These are phyloP conservation scores for Trissonchulus latispiculum DNA, from an alignment of 2,888 invertebrate species.

Conservation along the genomic window DNA sequence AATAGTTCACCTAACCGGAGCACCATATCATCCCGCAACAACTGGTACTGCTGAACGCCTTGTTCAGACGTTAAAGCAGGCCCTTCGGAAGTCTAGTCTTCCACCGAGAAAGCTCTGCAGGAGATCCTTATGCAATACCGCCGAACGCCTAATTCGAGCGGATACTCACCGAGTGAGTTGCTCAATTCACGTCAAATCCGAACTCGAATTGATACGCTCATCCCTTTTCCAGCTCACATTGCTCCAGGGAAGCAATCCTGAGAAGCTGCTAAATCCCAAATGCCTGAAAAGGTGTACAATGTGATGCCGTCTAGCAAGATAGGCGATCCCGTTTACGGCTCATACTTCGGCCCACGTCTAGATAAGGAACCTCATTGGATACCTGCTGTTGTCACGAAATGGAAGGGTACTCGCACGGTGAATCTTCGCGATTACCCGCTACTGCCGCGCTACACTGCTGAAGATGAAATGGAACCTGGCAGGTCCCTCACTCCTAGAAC, in stretches of 20 bases:
- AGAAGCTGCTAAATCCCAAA: slow-evolving; percentile 11
- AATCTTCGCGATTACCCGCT: slow-evolving; percentile 21
- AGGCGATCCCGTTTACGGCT: slow-evolving; percentile 12
- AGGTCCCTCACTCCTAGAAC: no score
- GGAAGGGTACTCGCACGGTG: slow-evolving; percentile 17
- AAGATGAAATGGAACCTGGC: no score
- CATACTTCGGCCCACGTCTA: slow-evolving; percentile 18
- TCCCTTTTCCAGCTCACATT: slow-evolving; percentile 16
- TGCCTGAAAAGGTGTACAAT: background rate
- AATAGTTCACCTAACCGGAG: slow-evolving; percentile 17
- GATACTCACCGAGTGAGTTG: no score
- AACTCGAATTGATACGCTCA: slow-evolving; percentile 9
- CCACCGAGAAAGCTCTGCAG: slow-evolving; percentile 23
- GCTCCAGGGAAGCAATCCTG: no score
- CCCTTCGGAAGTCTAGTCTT: slow-evolving; percentile 21
- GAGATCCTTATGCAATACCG: no score
- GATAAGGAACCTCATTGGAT: no score
- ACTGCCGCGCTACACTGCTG: no score
- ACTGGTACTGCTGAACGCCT: no score
- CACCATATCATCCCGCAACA: no score
- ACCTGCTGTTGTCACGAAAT: slow-evolving; percentile 23
- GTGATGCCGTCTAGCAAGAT: background rate
- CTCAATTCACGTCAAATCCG: slow-evolving; percentile 23
- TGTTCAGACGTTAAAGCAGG: slow-evolving; percentile 31
- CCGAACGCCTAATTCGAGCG: no score